Evolutionary conservation across 2,888 invertebrate genomes (phyloP).

Genomic region (Lathronympha strigana): DNA sequence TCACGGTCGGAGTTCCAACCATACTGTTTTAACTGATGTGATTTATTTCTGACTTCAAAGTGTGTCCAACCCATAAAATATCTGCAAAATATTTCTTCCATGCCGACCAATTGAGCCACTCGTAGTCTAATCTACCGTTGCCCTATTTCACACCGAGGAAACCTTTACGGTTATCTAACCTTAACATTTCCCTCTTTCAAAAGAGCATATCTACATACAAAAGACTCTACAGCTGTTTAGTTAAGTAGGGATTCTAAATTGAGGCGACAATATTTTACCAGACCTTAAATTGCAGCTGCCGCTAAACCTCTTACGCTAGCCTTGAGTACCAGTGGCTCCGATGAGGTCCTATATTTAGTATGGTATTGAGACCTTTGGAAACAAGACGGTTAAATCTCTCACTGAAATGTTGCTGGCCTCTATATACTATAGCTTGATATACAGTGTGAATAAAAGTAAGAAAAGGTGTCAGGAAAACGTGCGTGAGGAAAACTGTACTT

Average conservation of each 20-base stretch:
- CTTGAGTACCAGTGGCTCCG: conserved; percentile 2
- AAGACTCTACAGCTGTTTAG: not conserved
- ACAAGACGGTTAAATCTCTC: conserved; percentile 1
- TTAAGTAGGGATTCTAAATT: conserved; percentile 6
- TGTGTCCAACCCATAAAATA: not conserved
- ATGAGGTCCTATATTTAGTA: not conserved
- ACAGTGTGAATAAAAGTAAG: not conserved
- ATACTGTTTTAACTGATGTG: no score
- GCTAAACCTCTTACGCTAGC: conserved; percentile 25
- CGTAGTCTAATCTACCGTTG: conserved; percentile 16
- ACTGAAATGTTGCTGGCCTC: not conserved
- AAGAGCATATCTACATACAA: not conserved
- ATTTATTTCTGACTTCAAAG: not conserved
- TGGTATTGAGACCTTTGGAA: conserved; percentile 3
- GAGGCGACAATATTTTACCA: conserved; percentile 35
- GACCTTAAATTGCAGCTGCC: conserved; percentile 25
- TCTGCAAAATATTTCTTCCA: conserved; percentile 2
- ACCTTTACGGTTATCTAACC: conserved; percentile 32
- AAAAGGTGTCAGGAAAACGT: not conserved
- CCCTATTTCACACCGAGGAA: conserved; percentile 32
- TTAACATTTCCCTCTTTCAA: not conserved
- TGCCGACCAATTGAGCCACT: not conserved
- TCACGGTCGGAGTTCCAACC: no score
- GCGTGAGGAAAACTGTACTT: not conserved
- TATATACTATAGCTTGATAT: not conserved